Evolutionary conservation across 2,797 vertebrate genomes (phyloP).

Genomic region (Centropyge bicolor): DNA sequence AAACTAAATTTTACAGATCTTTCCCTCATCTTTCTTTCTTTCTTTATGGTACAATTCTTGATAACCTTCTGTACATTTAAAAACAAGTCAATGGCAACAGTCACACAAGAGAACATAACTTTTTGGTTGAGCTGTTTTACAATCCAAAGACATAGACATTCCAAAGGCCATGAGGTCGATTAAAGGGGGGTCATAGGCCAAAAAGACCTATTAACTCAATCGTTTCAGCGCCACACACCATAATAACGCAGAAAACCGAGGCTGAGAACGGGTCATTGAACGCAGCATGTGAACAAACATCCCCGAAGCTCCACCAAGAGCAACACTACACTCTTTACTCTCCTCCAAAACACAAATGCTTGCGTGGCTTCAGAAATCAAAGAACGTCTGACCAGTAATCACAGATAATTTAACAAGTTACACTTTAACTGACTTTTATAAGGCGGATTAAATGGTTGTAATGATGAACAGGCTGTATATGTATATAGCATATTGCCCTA

Average conservation of each 20-base stretch:
- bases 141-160: not conserved
- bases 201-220: not conserved
- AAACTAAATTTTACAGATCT: not conserved
- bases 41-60: not conserved
- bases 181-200: not conserved
- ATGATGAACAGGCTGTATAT: not conserved
- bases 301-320: constrained; percentile 48
- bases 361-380: constrained; percentile 67
- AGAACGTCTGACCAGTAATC: not conserved
- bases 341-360: constrained; percentile 62
- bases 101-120: not conserved
- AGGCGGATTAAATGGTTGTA: not conserved
- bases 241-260: constrained; percentile 1
- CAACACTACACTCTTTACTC: constrained; percentile 29
- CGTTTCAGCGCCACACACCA: not conserved
- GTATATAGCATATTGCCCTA: not conserved
- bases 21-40: too few species aligned
- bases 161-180: not conserved
- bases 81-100: not conserved
- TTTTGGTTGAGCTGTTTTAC: not conserved
- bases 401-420: not conserved
- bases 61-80: not conserved
- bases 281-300: constrained; percentile 79
- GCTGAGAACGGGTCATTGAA: constrained; percentile 45
- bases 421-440: not conserved